Evolutionary conservation across 2,888 invertebrate species (phyloP).

Genomic region (Lasioglossum villosulum): DNA sequence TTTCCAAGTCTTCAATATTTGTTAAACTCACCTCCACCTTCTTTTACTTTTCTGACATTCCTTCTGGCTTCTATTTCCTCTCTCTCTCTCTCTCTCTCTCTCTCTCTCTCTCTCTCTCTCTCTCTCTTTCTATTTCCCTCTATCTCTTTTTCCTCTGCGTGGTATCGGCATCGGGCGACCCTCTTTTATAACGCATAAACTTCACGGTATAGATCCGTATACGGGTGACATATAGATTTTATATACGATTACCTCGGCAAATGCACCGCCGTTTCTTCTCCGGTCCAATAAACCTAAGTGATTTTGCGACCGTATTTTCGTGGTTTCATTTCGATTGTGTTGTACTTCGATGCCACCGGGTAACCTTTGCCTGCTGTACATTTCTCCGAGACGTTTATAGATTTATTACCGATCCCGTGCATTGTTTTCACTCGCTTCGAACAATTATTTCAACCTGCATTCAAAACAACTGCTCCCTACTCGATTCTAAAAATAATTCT

Average conservation of each 20-base stretch:
- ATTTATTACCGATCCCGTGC: conserved; percentile 19
- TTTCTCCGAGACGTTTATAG: conserved; percentile 26
- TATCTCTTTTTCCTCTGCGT: conserved; percentile 57
- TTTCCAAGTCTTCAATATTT: conserved; percentile 79
- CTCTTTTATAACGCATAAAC: conserved; percentile 80
- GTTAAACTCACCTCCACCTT: conserved; percentile 74
- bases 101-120: too few species aligned
- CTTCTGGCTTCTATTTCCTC: conserved; percentile 46
- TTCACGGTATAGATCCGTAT: conserved; percentile 68
- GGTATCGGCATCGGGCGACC: conserved; percentile 52
- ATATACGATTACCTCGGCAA: conserved; percentile 76
- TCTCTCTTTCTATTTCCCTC: too few species aligned
- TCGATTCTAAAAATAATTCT: not conserved
- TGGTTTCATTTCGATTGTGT: conserved; percentile 76
- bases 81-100: not conserved
- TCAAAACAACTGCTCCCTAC: not conserved
- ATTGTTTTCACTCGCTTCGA: not conserved
- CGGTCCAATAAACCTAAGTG: conserved; percentile 77
- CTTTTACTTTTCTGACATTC: conserved; percentile 56
- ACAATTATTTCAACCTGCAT: not conserved
- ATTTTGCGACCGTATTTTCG: conserved; percentile 79
- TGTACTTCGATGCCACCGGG: conserved; percentile 8
- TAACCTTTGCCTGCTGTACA: not conserved
- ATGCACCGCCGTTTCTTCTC: conserved; percentile 68
- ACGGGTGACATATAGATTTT: conserved; percentile 78